Evolutionary conservation across 2,797 vertebrate genomes (phyloP), one percentile per base, ranked within the genome.

Genomic region (Zenarchopterus dispar): DNA sequence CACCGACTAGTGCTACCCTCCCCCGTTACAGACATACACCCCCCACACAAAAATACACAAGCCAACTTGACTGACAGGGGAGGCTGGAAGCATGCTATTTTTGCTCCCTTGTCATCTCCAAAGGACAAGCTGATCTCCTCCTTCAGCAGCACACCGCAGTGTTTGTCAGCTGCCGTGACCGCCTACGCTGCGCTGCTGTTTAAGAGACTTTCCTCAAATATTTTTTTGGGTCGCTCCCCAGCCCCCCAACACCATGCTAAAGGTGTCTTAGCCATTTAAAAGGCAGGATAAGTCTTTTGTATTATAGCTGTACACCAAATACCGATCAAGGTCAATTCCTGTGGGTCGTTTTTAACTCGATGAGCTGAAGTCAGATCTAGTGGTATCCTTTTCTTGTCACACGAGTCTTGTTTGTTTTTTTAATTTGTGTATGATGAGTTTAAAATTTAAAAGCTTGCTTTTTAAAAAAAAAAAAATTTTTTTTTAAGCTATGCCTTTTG

Each of bases 21-120:
- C 73, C 73, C 72, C 69, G 39, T 74, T 57, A 31, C 70, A 79
- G 68, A 83, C 70, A 82, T 57, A 78, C 77, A 73, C 75, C 76
- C 70, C 76, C 66, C 80, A 67, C 81, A 73, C 82, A 86, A 63
- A 82, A 76, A 87, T 53, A 85, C 82, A 80, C 80, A 62, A 75
- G 19, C 61, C 80, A 68, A 63, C 74, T 89, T 92, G 93, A 94
- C 67, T 93, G 92, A 93, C 92, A 91, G 61, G 84, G 79, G 86
- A 84, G 89, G 82, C 91, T 94, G 92, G 81, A 67, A 52, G 67
- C 67, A 71, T 70, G 88, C 89, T 94, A 93, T 94, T 93, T 93
- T 81, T 88, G 89, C 83, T 84, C 78, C 85, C 89, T 90, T 90
- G 88, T 92, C 86, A 86, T 90, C 59, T 82, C 84, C 71, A 90